Conservation (phyloP, 2,888 invertebrate species). For the Eretmocerus hayati region DNA sequence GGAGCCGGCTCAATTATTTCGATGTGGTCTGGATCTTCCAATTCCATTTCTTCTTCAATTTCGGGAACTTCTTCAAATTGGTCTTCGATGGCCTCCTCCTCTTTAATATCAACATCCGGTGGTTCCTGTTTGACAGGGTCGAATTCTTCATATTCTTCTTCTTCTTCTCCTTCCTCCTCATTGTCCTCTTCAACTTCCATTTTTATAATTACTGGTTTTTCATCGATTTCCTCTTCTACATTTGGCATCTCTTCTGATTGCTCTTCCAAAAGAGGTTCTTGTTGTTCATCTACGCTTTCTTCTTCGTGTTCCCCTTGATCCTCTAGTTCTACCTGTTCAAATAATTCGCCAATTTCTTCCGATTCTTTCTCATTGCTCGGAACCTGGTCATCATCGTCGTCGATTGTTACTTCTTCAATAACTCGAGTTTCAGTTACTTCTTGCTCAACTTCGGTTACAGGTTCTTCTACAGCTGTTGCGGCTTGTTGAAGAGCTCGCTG, state of each 20-base stretch:
- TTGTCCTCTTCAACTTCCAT: slow-evolving; percentile 34
- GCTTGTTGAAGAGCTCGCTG: slow-evolving; percentile 41
- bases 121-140: slow-evolving; percentile 19
- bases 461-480: slow-evolving; percentile 32
- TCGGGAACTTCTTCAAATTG: slow-evolving; percentile 20
- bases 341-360: no score
- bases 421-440: slow-evolving; percentile 26
- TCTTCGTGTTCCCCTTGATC: slow-evolving; percentile 41
- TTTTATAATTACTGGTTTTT: background rate
- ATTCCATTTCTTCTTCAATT: slow-evolving; percentile 58
- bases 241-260: no score
- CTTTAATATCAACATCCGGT: slow-evolving; percentile 35
- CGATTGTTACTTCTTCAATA: slow-evolving; percentile 25
- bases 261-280: no score
- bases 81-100: slow-evolving; percentile 23
- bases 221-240: slow-evolving; percentile 39
- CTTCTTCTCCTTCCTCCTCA: slow-evolving; percentile 35
- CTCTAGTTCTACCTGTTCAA: slow-evolving; percentile 4
- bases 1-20: slow-evolving; percentile 21
- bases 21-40: slow-evolving; percentile 25
- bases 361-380: no score
- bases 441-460: slow-evolving; percentile 26
- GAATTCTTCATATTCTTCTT: slow-evolving; percentile 41
- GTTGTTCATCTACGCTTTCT: slow-evolving; percentile 34
- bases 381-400: background rate